A percentile compares a stretch with the other conserved stretches of the same genome.
These are phyloP conservation scores for Aptenodytes patagonicus DNA, from an alignment of 2,113 vertebrate species.

Conservation along the genomic window DNA sequence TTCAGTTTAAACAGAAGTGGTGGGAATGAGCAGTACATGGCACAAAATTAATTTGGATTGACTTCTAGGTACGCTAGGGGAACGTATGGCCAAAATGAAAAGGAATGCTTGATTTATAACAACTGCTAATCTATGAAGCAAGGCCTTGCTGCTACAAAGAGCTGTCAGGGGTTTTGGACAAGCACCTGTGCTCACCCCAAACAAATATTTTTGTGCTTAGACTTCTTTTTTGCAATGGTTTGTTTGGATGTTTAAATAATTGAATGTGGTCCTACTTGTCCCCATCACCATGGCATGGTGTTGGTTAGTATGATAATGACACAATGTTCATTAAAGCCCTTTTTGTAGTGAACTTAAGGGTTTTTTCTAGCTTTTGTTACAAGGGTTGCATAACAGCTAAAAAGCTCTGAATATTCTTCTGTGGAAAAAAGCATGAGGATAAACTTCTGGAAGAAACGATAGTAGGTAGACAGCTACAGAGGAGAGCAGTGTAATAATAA, in stretches of 20 bases:
- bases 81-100: not conserved
- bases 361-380: not conserved
- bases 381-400: not conserved
- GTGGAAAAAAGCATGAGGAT: not conserved
- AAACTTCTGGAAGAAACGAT: not conserved
- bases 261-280: not conserved
- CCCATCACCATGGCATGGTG: not conserved
- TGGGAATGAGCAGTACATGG: not conserved
- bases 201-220: not conserved
- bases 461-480: not conserved
- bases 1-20: not conserved
- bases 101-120: not conserved
- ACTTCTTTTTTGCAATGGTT: not conserved
- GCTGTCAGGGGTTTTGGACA: not conserved
- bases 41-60: slow-evolving; percentile 20
- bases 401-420: not conserved
- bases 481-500: not conserved
- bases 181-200: not conserved
- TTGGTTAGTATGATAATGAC: not conserved
- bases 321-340: not conserved
- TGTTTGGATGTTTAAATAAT: not conserved
- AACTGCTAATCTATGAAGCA: not conserved
- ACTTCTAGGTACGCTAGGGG: not conserved
- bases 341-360: not conserved
- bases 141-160: not conserved